Conservation (phyloP, 1,140 invertebrate genomes). For the Linepithema humile region DNA sequence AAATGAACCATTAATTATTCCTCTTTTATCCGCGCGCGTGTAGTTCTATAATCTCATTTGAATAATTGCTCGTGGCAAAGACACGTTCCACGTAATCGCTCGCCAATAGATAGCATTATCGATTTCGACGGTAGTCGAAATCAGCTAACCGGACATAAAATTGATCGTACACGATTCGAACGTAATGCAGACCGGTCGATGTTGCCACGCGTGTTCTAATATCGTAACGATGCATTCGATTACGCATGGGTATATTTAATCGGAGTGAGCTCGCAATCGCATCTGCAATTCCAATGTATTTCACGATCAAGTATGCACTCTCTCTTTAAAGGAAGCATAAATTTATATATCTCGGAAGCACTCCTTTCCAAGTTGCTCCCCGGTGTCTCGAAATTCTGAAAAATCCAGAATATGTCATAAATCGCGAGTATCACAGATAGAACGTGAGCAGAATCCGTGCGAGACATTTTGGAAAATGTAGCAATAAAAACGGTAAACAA, state of each 20-base stretch:
- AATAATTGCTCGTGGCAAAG: slow-evolving; percentile 35
- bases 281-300: background rate
- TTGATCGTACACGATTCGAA: background rate
- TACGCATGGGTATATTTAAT: background rate
- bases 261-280: background rate
- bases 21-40: background rate
- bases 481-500: background rate
- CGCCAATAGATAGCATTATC: slow-evolving; percentile 31
- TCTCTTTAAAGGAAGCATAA: background rate
- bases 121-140: slow-evolving; percentile 34
- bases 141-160: slow-evolving; percentile 42
- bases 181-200: slow-evolving; percentile 6
- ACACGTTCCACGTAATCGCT: slow-evolving; percentile 36
- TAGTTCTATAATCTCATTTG: slow-evolving; percentile 7
- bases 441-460: background rate
- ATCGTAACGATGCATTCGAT: slow-evolving; percentile 19
- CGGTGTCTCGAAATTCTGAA: background rate
- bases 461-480: background rate
- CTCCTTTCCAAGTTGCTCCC: background rate
- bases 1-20: background rate
- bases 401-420: background rate
- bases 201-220: slow-evolving; percentile 19
- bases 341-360: background rate
- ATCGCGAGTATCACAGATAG: background rate
- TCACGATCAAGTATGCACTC: background rate